Base-by-base conservation (phyloP, 2,888 invertebrate species). In the Drosophila siamana region DNA sequence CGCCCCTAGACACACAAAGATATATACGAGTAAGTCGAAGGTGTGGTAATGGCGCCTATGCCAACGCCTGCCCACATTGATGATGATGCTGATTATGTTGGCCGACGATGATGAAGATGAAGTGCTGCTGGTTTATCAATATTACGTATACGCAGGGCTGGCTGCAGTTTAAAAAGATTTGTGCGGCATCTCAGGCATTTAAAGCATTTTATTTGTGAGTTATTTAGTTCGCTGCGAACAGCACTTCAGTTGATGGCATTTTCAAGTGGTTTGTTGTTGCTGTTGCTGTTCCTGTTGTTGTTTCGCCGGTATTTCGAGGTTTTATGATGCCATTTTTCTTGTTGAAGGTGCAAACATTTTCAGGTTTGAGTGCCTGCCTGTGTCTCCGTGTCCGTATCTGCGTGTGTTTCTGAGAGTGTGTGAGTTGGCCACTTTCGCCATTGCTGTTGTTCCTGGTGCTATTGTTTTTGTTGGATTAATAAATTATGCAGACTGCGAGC, bases 401-500 rank as follows among this genome's bases (percentile, higher is more conserved):
- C 4, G 64, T 56, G 59, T 66, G 36, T 47, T 15, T 16, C 11
- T 50, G 16, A 7, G 30, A 59, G 22, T 54, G 41, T 50, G 19
- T 7, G 30, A 55, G 24, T 13, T 26, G 40, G 7, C 8, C 30
- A 4, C n/a, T 44, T 33, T 33, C n/a, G 33, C 16, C 13, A 4
- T 9, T 28, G 19, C 26, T 36, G 28, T 28, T 61, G 2, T n/a
- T 28, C 9, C 26, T 36, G 28, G 28, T 59, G 47, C 38, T 61
- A 59, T 38, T 68, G 63, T 61, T 61, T 60, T 38, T 68, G 63
- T 59, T 80, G 59, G 72, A 80, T 66, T 71, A 80, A 83, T 83
- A 83, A 83, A 88, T 88, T 86, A 86, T 88, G 80, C 71, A 77
- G 86, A 83, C 80, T 69, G 71, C 86, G 80, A 80, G 69, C 74